These are phyloP conservation scores for Tenthredo livida DNA, from an alignment of 2,888 invertebrate genomes.

Conservation along the genomic window DNA sequence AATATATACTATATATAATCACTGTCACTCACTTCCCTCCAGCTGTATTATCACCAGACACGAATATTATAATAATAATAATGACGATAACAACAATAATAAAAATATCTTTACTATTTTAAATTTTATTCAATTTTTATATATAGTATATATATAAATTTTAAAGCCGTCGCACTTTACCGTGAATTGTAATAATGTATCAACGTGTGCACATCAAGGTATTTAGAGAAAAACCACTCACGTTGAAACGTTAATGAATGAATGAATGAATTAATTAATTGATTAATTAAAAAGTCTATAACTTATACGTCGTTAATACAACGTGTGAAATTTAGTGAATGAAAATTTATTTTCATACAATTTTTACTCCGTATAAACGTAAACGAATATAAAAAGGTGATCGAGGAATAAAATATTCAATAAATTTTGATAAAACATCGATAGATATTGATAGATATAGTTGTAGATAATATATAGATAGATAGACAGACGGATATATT, in stretches of 20 bases:
- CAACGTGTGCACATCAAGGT: background rate
- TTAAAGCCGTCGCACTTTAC: background rate
- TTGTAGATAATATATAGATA: background rate
- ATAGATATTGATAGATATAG: background rate
- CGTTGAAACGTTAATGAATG: background rate
- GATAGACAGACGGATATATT: background rate
- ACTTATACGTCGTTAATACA: background rate
- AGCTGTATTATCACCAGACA: background rate
- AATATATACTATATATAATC: background rate
- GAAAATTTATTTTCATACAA: background rate
- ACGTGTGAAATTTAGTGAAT: background rate
- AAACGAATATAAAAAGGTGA: background rate
- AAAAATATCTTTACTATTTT: background rate
- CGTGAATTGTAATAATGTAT: background rate
- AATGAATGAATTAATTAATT: background rate
- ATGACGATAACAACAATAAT: background rate
- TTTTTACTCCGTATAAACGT: background rate
- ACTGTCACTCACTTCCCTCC: background rate
- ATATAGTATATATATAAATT: background rate
- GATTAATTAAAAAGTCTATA: background rate
- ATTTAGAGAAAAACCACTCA: background rate
- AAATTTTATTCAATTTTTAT: background rate
- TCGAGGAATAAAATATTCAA: background rate
- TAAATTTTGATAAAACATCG: constrained; percentile 3
- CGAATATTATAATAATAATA: background rate